Evolutionary conservation across 2,888 invertebrate species (phyloP).

Genomic region (Lasioglossum lativentre): DNA sequence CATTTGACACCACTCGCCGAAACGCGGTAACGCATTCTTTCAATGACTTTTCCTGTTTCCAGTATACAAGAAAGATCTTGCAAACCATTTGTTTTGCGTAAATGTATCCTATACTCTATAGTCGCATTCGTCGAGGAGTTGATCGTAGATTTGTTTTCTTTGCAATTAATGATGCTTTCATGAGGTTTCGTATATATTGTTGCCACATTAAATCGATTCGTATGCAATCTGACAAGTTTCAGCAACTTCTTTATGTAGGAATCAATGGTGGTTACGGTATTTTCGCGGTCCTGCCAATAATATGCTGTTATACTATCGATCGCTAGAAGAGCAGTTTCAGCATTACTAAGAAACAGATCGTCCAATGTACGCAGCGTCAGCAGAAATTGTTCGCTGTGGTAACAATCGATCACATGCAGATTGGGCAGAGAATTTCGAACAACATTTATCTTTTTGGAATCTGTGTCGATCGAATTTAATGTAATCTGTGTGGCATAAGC

Average conservation of each 20-base stretch:
- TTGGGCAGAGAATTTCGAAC: conserved; percentile 79
- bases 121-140: neutral
- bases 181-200: conserved; percentile 86
- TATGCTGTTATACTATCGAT: conserved; percentile 86
- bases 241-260: conserved; percentile 85
- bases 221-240: conserved; percentile 84
- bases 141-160: conserved; percentile 46
- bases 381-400: conserved; percentile 81
- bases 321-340: conserved; percentile 84
- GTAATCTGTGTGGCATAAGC: conserved; percentile 17
- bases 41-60: conserved; percentile 20
- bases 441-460: conserved; percentile 68
- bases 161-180: conserved; percentile 80
- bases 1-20: conserved; percentile 61
- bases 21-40: conserved; percentile 59
- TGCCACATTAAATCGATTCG: conserved; percentile 85
- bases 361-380: conserved; percentile 82
- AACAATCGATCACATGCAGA: conserved; percentile 83
- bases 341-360: conserved; percentile 82
- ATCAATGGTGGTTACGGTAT: conserved; percentile 82
- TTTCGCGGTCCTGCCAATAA: conserved; percentile 85
- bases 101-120: conserved; percentile 84
- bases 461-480: neutral
- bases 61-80: conserved; percentile 53
- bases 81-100: conserved; percentile 54